Evolutionary conservation across 2,888 invertebrate species (phyloP), one percentile per base, ranked within the genome.

Genomic region (Dasysyrphus tricinctus): DNA sequence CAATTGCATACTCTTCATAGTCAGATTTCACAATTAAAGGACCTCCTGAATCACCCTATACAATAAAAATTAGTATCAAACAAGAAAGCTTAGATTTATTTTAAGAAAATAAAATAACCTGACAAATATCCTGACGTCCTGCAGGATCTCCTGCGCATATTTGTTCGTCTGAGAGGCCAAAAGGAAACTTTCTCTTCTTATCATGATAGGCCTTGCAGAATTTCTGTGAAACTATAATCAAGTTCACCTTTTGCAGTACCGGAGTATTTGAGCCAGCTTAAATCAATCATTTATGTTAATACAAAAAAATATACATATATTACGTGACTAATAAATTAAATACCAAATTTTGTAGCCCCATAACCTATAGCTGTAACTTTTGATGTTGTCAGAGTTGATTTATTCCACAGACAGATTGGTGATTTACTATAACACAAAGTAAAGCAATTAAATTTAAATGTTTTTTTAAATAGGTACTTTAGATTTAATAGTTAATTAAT

Each of bases 31-130:
- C 54, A 42, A 85, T 73, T 12, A 85, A 24, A 6, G 85, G 85
- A 5, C 85, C 85, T 5, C 85, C 85, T 4, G 85, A 85, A 69
- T 85, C 85, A 29, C 85, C 85, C 85, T 85, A 34, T 1, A 47
- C 9, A 34, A 12, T 0, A n/a, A 44, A 12, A 24, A 24, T 24
- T 24, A 24, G 24, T 24, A 24, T 24, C 3, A 2, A 2, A 24
- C 24, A 24, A 24, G 24, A 24, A 2, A 24, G 3, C n/a, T n/a
- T n/a, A 24, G 24, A 24, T n/a, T n/a, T n/a, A 24, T 24, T 24
- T 24, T 24, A 24, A 24, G 24, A 24, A 24, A 24, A 24, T 24
- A 24, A 24, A 14, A 24, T 29, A 7, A 80, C 85, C n/a, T 85
- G 69, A 56, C 85, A 85, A 44, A 73, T 85, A 51, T 85, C 85